Evolutionary conservation across 2,797 vertebrate species (phyloP).

Genomic region (Rhabdomys pumilio): DNA sequence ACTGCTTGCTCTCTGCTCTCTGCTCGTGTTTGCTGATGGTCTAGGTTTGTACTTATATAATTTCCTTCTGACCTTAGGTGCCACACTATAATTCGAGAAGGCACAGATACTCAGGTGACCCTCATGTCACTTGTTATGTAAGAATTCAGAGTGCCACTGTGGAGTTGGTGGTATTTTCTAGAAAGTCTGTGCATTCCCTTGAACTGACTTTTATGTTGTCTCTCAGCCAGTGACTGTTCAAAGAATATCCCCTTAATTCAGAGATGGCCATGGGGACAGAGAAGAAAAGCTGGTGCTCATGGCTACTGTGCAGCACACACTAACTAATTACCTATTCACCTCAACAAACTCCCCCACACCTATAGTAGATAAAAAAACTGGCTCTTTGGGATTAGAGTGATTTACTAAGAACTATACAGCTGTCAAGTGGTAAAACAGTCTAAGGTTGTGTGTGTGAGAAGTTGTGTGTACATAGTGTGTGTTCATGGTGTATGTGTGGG

Average conservation of each 20-base stretch:
- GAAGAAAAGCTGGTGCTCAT: not conserved
- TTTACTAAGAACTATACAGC: not conserved
- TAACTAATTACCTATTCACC: not conserved
- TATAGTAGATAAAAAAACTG: not conserved
- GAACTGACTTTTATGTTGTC: not conserved
- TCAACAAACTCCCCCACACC: not conserved
- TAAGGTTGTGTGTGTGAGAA: not conserved
- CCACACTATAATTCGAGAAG: constrained; percentile 31
- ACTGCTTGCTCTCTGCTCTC: not conserved
- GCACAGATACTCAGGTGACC: constrained; percentile 37
- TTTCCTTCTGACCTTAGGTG: constrained; percentile 75
- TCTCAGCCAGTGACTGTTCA: not conserved
- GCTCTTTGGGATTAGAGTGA: not conserved
- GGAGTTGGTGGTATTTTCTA: constrained; percentile 11
- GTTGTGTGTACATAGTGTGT: not conserved
- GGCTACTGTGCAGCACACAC: too few relatives aligned
- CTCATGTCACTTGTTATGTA: constrained; percentile 70
- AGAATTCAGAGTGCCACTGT: constrained; percentile 37
- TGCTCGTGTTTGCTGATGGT: constrained; percentile 54
- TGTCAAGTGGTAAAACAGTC: not conserved
- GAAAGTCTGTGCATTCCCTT: constrained; percentile 9
- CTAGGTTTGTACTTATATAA: constrained; percentile 73
- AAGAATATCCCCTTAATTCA: constrained; percentile 7
- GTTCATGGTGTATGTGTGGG: not conserved
- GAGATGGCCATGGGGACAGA: not conserved